A percentile compares a stretch with the other conserved stretches of the same genome.
These are phyloP conservation scores for Frieseomelitta varia DNA, from an alignment of 1,140 invertebrate species.

Conservation along the genomic window DNA sequence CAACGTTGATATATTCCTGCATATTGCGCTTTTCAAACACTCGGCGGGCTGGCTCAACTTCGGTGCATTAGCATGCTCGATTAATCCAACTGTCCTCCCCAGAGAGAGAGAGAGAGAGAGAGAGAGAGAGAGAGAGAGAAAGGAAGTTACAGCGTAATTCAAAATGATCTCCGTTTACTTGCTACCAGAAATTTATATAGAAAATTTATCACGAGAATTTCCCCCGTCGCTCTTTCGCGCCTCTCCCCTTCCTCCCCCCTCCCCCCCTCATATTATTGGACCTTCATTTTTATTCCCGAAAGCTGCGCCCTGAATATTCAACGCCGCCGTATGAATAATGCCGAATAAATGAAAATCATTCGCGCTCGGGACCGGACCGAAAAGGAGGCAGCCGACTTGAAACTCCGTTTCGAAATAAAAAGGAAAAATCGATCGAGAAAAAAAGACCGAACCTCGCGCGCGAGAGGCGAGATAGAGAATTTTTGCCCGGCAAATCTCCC, in stretches of 20 bases:
- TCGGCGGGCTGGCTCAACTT: background rate
- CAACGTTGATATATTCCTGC: slow-evolving; percentile 14
- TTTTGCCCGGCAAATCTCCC: too few species aligned
- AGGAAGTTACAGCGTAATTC: background rate
- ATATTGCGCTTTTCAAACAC: slow-evolving; percentile 24
- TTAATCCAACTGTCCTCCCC: slow-evolving; percentile 2
- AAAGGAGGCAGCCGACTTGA: background rate
- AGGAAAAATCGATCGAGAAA: background rate
- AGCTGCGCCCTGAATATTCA: slow-evolving; percentile 26
- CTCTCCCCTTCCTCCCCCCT: background rate
- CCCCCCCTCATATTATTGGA: slow-evolving; percentile 12
- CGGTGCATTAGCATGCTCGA: slow-evolving; percentile 25
- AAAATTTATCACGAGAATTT: slow-evolving; percentile 28
- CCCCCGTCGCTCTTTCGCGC: background rate
- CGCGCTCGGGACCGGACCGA: background rate
- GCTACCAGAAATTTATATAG: slow-evolving; percentile 12
- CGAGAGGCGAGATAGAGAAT: background rate
- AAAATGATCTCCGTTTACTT: slow-evolving; percentile 24
- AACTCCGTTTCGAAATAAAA: too few species aligned
- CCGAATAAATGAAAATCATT: slow-evolving; percentile 37
- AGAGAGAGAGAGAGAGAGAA: too few species aligned
- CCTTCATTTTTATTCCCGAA: slow-evolving; percentile 26
- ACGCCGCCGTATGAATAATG: slow-evolving; percentile 24
- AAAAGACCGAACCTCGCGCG: too few species aligned
- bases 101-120: background rate